These are phyloP conservation scores for Butastur rufipennis DNA, from an alignment of 2,113 vertebrate species.

Conservation along the genomic window DNA sequence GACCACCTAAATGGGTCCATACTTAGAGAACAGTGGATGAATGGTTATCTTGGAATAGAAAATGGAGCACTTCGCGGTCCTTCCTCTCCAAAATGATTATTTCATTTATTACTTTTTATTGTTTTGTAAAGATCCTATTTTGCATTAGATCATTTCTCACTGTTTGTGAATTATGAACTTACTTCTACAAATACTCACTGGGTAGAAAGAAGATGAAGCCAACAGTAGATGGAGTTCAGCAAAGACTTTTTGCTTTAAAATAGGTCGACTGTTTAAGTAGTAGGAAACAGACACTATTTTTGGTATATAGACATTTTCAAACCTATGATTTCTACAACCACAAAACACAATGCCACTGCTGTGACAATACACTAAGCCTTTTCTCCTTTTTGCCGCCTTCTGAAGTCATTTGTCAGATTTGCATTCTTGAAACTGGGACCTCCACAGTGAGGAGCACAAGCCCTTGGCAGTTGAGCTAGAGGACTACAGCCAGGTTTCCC, in stretches of 20 bases:
- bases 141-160: background rate
- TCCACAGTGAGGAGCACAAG: background rate
- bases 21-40: background rate
- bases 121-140: background rate
- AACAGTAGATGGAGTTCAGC: background rate
- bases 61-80: background rate
- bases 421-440: background rate
- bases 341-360: background rate
- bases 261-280: background rate
- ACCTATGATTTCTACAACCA: background rate
- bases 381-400: background rate
- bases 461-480: background rate
- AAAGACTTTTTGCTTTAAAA: background rate
- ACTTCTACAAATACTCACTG: background rate
- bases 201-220: background rate
- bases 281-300: background rate
- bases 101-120: background rate
- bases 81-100: background rate
- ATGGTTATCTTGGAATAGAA: background rate
- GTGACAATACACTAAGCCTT: background rate
- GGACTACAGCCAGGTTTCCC: background rate
- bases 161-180: background rate
- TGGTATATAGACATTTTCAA: background rate
- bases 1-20: background rate
- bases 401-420: background rate